phyloP scores from a whole-genome alignment of 2,888 invertebrate species.

The Papilio protenor region DNA sequence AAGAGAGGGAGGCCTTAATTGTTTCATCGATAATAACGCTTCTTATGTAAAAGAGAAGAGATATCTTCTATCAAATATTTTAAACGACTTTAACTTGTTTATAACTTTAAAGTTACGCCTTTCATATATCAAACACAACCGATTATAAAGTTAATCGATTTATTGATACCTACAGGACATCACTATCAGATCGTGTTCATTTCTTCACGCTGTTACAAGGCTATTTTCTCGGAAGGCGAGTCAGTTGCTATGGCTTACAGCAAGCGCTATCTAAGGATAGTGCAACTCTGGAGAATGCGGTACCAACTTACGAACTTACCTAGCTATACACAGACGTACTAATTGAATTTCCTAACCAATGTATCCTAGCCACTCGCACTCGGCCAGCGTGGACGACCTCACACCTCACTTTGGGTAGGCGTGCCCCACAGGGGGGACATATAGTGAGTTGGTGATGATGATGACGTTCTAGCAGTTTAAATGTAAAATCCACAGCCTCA shows the following conservation, averaged over 20 bases:
- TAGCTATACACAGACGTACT: not conserved
- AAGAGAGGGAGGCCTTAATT: no score
- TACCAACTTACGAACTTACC: not conserved
- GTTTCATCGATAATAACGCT: no score
- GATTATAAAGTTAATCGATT: not conserved
- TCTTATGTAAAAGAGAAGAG: no score
- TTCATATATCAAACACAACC: not conserved
- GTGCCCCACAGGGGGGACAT: no score
- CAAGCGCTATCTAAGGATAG: constrained; percentile 27
- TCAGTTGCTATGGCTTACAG: constrained; percentile 20
- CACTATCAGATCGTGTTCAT: constrained; percentile 44
- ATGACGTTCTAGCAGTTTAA: not conserved
- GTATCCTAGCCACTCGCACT: no score
- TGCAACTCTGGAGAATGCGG: not conserved
- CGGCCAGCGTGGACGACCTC: no score
- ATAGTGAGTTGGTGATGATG: no score
- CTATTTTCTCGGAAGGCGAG: constrained; percentile 44
- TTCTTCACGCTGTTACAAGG: constrained; percentile 44
- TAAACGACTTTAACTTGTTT: no score
- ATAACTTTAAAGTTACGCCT: no score
- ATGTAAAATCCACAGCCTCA: constrained; percentile 6
- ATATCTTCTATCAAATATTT: no score
- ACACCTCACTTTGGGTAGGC: no score
- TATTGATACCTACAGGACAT: constrained; percentile 15
- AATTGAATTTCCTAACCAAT: not conserved